A percentile compares a stretch with the other conserved stretches of the same genome.
phyloP scores from a whole-genome alignment of 1,140 invertebrate species.

The Druon quercuslanigerum region DNA sequence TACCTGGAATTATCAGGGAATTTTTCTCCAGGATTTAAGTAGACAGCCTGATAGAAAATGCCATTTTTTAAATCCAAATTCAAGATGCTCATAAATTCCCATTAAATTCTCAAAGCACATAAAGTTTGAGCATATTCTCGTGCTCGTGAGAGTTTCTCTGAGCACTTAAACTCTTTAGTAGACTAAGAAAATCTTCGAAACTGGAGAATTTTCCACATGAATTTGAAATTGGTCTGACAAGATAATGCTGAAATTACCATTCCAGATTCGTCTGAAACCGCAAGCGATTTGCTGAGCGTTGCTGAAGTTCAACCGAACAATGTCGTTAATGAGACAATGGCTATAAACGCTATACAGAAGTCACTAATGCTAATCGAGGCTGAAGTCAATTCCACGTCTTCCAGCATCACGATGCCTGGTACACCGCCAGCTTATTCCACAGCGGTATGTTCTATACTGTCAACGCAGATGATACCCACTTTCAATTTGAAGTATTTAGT shows the following conservation, averaged over 20 bases:
- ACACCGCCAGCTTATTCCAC: constrained; percentile 82
- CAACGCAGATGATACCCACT: too few species aligned
- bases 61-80: too few species aligned
- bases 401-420: constrained; percentile 77
- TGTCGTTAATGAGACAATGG: constrained; percentile 85
- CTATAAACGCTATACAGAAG: constrained; percentile 92
- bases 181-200: too few species aligned
- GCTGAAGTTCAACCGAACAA: constrained; percentile 72
- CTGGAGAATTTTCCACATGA: too few species aligned
- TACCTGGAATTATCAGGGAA: too few species aligned
- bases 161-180: too few species aligned
- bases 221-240: neutral
- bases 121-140: too few species aligned
- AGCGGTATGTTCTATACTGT: constrained; percentile 74
- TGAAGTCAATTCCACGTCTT: constrained; percentile 80
- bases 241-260: neutral
- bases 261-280: constrained; percentile 23
- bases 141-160: too few species aligned
- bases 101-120: too few species aligned
- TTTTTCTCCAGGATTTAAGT: too few species aligned
- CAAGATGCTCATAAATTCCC: too few species aligned
- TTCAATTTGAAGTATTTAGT: constrained; percentile 32
- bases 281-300: constrained; percentile 69
- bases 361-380: constrained; percentile 91
- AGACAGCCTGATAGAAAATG: too few species aligned